These are phyloP conservation scores for Tanypteryx hageni DNA, from an alignment of 2,888 invertebrate genomes.

Conservation along the genomic window DNA sequence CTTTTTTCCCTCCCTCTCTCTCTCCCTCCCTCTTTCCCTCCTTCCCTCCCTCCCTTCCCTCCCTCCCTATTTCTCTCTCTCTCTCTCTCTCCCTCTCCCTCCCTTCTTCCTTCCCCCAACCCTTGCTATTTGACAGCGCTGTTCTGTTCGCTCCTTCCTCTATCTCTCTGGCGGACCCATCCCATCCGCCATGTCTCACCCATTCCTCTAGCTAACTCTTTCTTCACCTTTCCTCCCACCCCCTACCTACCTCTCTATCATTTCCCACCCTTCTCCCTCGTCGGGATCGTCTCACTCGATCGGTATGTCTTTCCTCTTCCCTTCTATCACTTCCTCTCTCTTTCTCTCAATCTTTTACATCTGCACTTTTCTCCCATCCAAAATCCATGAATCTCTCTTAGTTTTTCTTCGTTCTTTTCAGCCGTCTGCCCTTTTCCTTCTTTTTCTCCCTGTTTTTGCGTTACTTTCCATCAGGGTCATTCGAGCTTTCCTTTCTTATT, in stretches of 20 bases:
- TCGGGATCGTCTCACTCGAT: slow-evolving; percentile 2
- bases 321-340: not conserved
- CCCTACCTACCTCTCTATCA: not conserved
- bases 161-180: no score
- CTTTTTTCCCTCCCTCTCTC: not conserved
- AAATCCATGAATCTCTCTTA: not conserved
- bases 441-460: not conserved
- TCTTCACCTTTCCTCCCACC: not conserved
- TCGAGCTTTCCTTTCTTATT: no score
- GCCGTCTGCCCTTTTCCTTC: not conserved
- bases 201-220: no score
- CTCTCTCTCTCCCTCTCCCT: not conserved
- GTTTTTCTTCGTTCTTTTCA: not conserved
- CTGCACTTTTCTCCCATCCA: no score
- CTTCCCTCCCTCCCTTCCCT: not conserved
- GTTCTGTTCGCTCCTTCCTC: no score
- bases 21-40: not conserved
- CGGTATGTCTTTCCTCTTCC: not conserved
- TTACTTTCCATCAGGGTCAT: no score
- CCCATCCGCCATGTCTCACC: no score
- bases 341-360: not conserved
- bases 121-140: no score
- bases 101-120: not conserved
- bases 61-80: not conserved
- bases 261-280: not conserved